A percentile compares a stretch with the other conserved stretches of the same genome.
Conservation (phyloP, 2,113 vertebrate genomes). For the Planiliza haematocheilus region DNA sequence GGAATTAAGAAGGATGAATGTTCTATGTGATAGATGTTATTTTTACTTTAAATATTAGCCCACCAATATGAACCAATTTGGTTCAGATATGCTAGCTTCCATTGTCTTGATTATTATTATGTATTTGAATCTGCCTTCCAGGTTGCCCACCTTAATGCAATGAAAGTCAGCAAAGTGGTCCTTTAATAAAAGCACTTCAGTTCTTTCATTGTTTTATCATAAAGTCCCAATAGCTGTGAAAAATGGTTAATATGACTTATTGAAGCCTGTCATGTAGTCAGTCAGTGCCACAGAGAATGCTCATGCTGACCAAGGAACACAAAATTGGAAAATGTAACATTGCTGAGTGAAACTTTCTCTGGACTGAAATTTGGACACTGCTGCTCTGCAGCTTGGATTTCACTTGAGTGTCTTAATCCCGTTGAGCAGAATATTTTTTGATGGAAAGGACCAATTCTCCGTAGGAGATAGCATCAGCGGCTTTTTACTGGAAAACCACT, state of each 20-base stretch:
- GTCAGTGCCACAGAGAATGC: too few species aligned
- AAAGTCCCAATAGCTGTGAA: background rate
- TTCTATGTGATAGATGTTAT: background rate
- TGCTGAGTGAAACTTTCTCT: constrained; percentile 9
- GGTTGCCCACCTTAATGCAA: too few species aligned
- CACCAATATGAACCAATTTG: too few species aligned
- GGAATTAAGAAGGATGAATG: background rate
- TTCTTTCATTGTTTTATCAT: too few species aligned
- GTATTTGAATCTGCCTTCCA: too few species aligned
- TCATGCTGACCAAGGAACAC: background rate
- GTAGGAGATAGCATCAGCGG: too few species aligned
- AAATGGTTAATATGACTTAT: background rate
- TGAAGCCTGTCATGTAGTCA: background rate
- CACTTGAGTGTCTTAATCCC: constrained; percentile 23
- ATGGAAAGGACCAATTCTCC: too few species aligned
- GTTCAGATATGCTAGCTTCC: background rate
- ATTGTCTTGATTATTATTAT: too few species aligned
- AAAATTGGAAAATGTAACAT: background rate
- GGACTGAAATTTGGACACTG: background rate
- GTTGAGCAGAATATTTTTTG: background rate
- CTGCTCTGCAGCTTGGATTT: constrained; percentile 43
- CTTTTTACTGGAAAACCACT: too few species aligned
- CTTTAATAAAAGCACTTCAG: too few species aligned
- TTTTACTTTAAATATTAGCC: too few species aligned
- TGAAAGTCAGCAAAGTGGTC: too few species aligned